Conservation (phyloP, 1,140 invertebrate species). For the Leptoteleia sp. region DNA sequence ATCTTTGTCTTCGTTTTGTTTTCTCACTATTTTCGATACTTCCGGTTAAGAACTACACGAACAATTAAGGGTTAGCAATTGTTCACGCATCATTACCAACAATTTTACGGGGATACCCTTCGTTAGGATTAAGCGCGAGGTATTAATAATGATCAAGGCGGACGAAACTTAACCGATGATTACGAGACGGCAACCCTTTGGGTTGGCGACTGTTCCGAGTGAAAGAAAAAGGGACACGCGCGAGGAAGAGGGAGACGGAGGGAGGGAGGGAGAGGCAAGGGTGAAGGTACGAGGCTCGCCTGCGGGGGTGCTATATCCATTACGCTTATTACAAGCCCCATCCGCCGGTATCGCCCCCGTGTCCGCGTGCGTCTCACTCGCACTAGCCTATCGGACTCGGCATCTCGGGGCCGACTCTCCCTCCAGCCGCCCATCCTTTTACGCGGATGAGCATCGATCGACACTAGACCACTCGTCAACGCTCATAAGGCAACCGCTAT, state of each 20-base stretch:
- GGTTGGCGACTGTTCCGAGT: conserved; percentile 27
- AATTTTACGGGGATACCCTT: too few relatives aligned
- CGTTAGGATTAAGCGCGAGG: conserved; percentile 5
- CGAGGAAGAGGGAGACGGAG: not conserved
- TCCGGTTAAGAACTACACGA: too few relatives aligned
- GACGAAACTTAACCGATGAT: conserved; percentile 46
- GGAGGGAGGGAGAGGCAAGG: conserved; percentile 2
- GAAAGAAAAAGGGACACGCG: conserved; percentile 38
- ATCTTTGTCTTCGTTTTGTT: too few relatives aligned
- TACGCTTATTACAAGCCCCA: conserved; percentile 76
- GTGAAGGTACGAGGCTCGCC: conserved; percentile 44
- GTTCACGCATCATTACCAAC: too few relatives aligned
- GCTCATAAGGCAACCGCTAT: conserved; percentile 42
- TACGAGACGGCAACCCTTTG: conserved; percentile 62
- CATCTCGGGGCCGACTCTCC: conserved; percentile 21
- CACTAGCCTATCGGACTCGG: conserved; percentile 9
- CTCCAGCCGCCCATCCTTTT: conserved; percentile 78
- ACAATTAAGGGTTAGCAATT: too few relatives aligned
- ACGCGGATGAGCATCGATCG: conserved; percentile 80
- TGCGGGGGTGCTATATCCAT: conserved; percentile 75
- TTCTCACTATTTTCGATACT: too few relatives aligned
- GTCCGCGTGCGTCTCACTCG: conserved; percentile 67
- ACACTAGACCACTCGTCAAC: conserved; percentile 70
- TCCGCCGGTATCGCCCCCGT: conserved; percentile 61
- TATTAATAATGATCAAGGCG: conserved; percentile 42